Evolutionary conservation across 1,140 invertebrate species (phyloP).

Genomic region (Drosophila hydei): DNA sequence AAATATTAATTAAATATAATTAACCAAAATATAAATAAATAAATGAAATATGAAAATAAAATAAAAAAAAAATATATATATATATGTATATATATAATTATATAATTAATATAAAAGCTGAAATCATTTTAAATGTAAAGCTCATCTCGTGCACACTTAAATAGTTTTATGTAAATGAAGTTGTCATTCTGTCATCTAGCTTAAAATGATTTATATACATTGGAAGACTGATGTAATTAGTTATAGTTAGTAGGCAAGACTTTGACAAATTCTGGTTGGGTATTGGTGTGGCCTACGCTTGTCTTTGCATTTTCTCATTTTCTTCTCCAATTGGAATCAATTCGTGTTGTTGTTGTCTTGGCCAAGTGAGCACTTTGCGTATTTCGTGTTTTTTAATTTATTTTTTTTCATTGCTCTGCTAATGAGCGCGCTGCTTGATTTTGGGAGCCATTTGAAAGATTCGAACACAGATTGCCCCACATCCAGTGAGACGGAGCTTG

Average conservation of each 20-base stretch:
- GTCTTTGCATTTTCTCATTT: neutral
- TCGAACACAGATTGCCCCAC: slow-evolving; percentile 57
- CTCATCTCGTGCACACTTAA: too few species aligned
- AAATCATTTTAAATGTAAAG: too few species aligned
- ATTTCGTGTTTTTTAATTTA: slow-evolving; percentile 68
- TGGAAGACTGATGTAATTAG: neutral
- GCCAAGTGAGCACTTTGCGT: slow-evolving; percentile 58
- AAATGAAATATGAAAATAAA: neutral
- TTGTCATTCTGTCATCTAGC: too few species aligned
- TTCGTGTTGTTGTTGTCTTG: slow-evolving; percentile 7
- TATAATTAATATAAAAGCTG: neutral
- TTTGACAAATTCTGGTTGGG: neutral
- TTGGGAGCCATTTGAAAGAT: slow-evolving; percentile 45
- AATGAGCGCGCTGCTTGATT: too few species aligned
- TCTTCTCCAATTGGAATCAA: neutral
- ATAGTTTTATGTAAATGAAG: too few species aligned
- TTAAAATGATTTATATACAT: too few species aligned
- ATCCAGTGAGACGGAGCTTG: slow-evolving; percentile 24
- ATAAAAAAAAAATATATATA: neutral
- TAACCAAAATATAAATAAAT: too few species aligned
- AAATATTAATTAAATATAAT: too few species aligned
- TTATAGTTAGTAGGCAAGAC: neutral
- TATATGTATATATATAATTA: neutral
- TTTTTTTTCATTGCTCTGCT: too few species aligned
- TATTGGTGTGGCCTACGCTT: neutral